phyloP scores from a whole-genome alignment of 2,797 vertebrate genomes.

The Anas bahamensis region DNA sequence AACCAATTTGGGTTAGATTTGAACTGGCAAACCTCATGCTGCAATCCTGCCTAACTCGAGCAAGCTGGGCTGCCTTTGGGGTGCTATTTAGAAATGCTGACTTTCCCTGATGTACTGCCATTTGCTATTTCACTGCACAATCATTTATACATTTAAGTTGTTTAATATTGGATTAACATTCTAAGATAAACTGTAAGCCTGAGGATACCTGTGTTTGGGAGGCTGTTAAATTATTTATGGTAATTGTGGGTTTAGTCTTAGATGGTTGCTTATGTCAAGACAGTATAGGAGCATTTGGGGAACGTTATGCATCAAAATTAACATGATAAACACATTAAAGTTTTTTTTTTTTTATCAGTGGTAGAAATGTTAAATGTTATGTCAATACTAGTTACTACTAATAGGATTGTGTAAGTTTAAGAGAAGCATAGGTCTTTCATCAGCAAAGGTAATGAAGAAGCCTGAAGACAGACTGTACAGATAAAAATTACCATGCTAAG shows the following conservation, averaged over 20 bases:
- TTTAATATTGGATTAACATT: not conserved
- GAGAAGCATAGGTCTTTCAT: not conserved
- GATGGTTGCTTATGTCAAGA: not conserved
- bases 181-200: not conserved
- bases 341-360: not conserved
- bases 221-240: not conserved
- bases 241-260: not conserved
- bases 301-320: not conserved
- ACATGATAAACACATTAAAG: not conserved
- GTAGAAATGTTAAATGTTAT: not conserved
- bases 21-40: not conserved
- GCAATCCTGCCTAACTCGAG: not conserved
- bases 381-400: not conserved
- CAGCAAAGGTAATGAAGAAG: not conserved
- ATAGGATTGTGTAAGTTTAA: not conserved
- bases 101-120: not conserved
- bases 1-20: not conserved
- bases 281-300: not conserved
- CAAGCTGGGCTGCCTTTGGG: not conserved
- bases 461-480: not conserved
- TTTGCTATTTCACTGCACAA: not conserved
- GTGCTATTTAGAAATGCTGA: not conserved
- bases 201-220: not conserved
- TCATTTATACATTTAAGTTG: not conserved
- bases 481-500: not conserved